A percentile compares a stretch with the other conserved stretches of the same genome.
Conservation (phyloP, 2,113 vertebrate species). For the Zapornia atra region DNA sequence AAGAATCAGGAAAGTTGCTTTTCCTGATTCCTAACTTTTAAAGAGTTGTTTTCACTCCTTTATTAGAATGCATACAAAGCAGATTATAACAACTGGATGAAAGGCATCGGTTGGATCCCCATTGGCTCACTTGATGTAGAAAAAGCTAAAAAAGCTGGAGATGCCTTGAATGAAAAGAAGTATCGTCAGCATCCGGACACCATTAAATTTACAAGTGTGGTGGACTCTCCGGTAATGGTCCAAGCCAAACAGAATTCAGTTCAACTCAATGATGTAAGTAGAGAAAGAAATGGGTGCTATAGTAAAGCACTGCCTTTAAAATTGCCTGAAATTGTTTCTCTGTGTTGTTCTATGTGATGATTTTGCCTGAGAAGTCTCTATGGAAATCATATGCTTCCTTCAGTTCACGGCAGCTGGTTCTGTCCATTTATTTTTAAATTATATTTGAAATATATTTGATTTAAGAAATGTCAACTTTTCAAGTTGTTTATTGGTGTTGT, state of each 20-base stretch:
- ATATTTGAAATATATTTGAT: background rate
- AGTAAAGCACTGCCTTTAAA: background rate
- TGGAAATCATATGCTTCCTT: background rate
- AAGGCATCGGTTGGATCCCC: constrained; percentile 89
- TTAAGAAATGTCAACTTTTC: background rate
- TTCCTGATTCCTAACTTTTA: background rate
- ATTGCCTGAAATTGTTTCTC: background rate
- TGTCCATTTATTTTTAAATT: background rate
- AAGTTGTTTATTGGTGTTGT: background rate
- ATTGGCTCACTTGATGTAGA: constrained; percentile 90
- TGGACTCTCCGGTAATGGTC: constrained; percentile 88
- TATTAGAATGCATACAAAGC: constrained; percentile 84
- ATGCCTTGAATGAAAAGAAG: constrained; percentile 76
- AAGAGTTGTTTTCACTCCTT: background rate
- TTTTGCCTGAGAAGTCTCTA: background rate
- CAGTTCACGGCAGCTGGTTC: background rate
- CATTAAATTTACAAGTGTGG: constrained; percentile 76
- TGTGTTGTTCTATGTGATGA: background rate
- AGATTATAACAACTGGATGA: constrained; percentile 85
- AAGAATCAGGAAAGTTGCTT: background rate
- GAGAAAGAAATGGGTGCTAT: background rate
- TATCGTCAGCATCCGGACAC: constrained; percentile 79
- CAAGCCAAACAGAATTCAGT: constrained; percentile 89
- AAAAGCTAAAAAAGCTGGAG: constrained; percentile 80
- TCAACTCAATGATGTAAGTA: constrained; percentile 85